phyloP scores from a whole-genome alignment of 2,797 vertebrate species.

The Sebastes matsubarae region DNA sequence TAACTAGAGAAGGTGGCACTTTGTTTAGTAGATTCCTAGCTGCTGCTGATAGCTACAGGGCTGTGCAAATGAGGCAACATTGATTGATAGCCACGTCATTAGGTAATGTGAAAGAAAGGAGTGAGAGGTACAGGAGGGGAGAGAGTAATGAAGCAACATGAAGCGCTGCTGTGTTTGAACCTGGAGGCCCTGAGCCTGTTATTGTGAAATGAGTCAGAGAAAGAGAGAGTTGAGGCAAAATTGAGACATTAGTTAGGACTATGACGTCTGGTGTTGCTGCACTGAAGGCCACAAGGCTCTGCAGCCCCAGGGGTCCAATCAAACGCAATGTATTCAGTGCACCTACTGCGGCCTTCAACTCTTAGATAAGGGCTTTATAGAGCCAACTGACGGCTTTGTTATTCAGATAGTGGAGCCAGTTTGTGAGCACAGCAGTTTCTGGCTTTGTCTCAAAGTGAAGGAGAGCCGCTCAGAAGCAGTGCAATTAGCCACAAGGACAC shows the following conservation, averaged over 20 bases:
- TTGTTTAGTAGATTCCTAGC: conserved; percentile 19
- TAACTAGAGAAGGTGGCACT: conserved; percentile 17
- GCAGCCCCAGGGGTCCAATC: conserved; percentile 55
- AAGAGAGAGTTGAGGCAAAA: conserved; percentile 50
- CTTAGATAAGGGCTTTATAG: conserved; percentile 47
- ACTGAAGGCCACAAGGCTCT: neutral
- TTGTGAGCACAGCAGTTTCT: conserved; percentile 59
- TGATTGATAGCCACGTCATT: conserved; percentile 57
- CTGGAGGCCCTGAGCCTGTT: conserved; percentile 16
- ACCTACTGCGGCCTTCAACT: conserved; percentile 53
- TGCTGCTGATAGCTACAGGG: conserved; percentile 22
- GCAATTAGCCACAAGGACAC: conserved; percentile 68
- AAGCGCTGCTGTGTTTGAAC: conserved; percentile 28
- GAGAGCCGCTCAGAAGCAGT: conserved; percentile 35
- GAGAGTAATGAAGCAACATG: conserved; percentile 46
- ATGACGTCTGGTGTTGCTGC: conserved; percentile 1
- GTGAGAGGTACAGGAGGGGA: conserved; percentile 3
- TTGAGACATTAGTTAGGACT: conserved; percentile 44
- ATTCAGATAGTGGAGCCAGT: conserved; percentile 50
- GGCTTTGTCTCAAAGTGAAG: conserved; percentile 61
- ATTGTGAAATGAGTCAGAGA: conserved; percentile 51
- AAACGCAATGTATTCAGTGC: conserved; percentile 11
- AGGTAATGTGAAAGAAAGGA: conserved; percentile 44
- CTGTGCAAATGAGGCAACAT: conserved; percentile 31
- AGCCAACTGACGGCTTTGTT: conserved; percentile 44